These are phyloP conservation scores for Porites evermanni DNA, from an alignment of 92 coral and sea anemone genomes.

Conservation along the genomic window DNA sequence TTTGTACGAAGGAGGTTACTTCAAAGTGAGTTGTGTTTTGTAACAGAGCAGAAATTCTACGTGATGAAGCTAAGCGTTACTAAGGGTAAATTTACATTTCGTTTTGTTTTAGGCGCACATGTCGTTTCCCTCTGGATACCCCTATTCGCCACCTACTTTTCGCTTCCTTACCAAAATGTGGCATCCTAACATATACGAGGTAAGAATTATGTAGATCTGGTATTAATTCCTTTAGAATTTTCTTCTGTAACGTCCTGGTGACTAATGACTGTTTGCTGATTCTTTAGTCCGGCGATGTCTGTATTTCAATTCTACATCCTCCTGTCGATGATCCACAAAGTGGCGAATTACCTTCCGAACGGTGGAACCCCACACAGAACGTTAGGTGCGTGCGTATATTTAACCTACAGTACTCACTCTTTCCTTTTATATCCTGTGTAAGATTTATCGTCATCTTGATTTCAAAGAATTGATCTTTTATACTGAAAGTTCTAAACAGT, in stretches of 20 bases:
- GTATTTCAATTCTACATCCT: conserved; percentile 97
- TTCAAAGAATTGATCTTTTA: neutral
- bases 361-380: conserved; percentile 99
- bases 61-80: neutral
- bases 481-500: neutral
- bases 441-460: neutral
- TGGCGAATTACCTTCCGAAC: conserved; percentile 97
- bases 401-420: neutral
- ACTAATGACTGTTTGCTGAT: conserved; percentile 7
- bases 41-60: neutral
- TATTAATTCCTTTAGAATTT: neutral
- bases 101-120: conserved; percentile 88
- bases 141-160: conserved; percentile 98
- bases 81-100: neutral
- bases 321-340: conserved; percentile 99
- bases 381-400: conserved; percentile 78
- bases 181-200: conserved; percentile 99
- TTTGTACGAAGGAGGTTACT: conserved; percentile 96
- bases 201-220: conserved; percentile 22
- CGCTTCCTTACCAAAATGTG: conserved; percentile 99
- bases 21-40: conserved; percentile 72
- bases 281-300: conserved; percentile 95
- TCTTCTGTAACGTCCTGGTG: neutral
- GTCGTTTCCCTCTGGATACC: conserved; percentile 97
- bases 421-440: neutral